Evolutionary conservation across 2,888 invertebrate species (phyloP).

Genomic region (Drosophila paramelanica): DNA sequence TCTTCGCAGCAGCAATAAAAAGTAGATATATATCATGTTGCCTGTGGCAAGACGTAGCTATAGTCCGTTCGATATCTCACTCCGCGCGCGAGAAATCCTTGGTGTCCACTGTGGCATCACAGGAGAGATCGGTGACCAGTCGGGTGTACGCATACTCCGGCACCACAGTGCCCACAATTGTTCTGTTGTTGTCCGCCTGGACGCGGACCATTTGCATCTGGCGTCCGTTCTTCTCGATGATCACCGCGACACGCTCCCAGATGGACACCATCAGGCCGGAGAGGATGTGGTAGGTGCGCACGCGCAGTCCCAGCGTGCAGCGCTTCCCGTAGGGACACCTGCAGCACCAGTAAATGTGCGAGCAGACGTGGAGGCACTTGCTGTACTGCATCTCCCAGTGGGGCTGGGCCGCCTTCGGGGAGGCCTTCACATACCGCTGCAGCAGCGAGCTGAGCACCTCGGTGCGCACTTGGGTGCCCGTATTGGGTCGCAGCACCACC

Average conservation of each 20-base stretch:
- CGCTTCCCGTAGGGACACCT: slow-evolving; percentile 91
- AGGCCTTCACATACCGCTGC: slow-evolving; percentile 94
- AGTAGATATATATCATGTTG: no score
- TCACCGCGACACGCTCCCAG: slow-evolving; percentile 97
- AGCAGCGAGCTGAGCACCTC: slow-evolving; percentile 93
- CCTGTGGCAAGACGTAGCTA: no score
- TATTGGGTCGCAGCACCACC: slow-evolving; percentile 94
- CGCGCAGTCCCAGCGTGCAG: slow-evolving; percentile 96
- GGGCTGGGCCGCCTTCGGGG: slow-evolving; percentile 90
- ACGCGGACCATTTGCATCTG: slow-evolving; percentile 99
- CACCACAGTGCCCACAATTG: slow-evolving; percentile 96
- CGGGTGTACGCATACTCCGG: slow-evolving; percentile 94
- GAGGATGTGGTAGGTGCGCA: slow-evolving; percentile 96
- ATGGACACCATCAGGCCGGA: slow-evolving; percentile 98
- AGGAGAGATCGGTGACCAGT: slow-evolving; percentile 90
- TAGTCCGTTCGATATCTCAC: no score
- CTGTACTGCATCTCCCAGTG: slow-evolving; percentile 96
- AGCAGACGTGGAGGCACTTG: slow-evolving; percentile 92
- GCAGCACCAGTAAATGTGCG: slow-evolving; percentile 96
- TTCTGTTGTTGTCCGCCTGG: slow-evolving; percentile 92
- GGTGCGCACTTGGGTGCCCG: slow-evolving; percentile 92
- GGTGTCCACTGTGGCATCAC: slow-evolving; percentile 89
- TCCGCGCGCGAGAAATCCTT: slow-evolving; percentile 5
- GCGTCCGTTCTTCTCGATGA: slow-evolving; percentile 91
- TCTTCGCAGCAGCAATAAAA: no score